phyloP scores from a whole-genome alignment of 2,797 vertebrate species.

The Microctenopoma steveboyesi region DNA sequence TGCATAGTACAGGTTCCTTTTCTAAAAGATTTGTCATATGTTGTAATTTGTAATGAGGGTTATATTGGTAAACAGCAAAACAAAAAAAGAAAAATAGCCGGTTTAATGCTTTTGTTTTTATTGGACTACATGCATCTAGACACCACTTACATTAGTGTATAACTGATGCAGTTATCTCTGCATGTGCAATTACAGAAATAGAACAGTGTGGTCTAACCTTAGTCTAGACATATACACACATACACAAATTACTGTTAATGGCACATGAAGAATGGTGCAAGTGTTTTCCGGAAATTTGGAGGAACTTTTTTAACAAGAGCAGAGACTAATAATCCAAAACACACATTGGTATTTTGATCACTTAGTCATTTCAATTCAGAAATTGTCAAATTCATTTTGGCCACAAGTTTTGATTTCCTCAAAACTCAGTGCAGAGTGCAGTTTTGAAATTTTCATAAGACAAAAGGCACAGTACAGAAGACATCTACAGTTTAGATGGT shows the following conservation, averaged over 20 bases:
- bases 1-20: background rate
- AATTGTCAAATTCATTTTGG: constrained; percentile 28
- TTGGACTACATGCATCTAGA: constrained; percentile 78
- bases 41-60: background rate
- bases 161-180: constrained; percentile 63
- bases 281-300: constrained; percentile 20
- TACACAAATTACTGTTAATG: constrained; percentile 26
- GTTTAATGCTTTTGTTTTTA: constrained; percentile 61
- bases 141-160: constrained; percentile 70
- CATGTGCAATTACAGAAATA: constrained; percentile 59
- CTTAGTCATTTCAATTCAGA: constrained; percentile 38
- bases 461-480: constrained; percentile 70
- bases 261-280: constrained; percentile 34
- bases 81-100: constrained; percentile 20
- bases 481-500: constrained; percentile 55
- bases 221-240: constrained; percentile 21
- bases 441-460: constrained; percentile 50
- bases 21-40: background rate
- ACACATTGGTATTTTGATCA: constrained; percentile 25
- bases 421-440: constrained; percentile 25
- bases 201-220: constrained; percentile 32
- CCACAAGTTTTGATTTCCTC: constrained; percentile 18
- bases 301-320: constrained; percentile 11
- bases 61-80: constrained; percentile 27
- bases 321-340: constrained; percentile 36